phyloP scores from a whole-genome alignment of 2,888 invertebrate genomes.

The Cotesia congregata region DNA sequence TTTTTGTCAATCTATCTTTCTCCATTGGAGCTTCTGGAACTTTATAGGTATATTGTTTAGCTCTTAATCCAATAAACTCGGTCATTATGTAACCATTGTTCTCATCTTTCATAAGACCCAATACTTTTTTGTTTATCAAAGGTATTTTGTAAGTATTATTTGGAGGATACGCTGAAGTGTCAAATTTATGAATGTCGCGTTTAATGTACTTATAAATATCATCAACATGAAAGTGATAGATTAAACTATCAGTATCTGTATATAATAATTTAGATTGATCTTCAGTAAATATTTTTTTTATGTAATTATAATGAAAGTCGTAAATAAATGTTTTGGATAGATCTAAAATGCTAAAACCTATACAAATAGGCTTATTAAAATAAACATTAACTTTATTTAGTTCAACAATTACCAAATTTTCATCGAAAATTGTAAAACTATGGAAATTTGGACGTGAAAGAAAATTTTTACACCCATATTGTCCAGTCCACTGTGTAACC shows the following conservation, averaged over 20 bases:
- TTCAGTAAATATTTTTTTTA: slow-evolving; percentile 33
- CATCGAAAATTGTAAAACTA: slow-evolving; percentile 54
- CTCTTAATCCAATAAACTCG: slow-evolving; percentile 24
- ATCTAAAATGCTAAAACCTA: slow-evolving; percentile 43
- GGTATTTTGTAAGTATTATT: too few relatives aligned
- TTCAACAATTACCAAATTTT: slow-evolving; percentile 58
- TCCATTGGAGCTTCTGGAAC: neutral
- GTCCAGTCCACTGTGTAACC: too few relatives aligned
- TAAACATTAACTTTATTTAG: slow-evolving; percentile 39
- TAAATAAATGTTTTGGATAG: slow-evolving; percentile 43
- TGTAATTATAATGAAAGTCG: slow-evolving; percentile 48
- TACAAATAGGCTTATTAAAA: slow-evolving; percentile 47
- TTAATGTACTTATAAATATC: slow-evolving; percentile 22
- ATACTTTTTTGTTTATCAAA: too few relatives aligned
- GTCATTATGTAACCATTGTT: slow-evolving; percentile 32
- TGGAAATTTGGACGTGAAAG: slow-evolving; percentile 58
- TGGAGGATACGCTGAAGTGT: too few relatives aligned
- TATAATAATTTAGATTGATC: slow-evolving; percentile 8
- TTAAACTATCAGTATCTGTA: slow-evolving; percentile 30
- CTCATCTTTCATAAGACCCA: neutral
- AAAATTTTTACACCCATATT: slow-evolving; percentile 38
- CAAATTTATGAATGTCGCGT: too few relatives aligned
- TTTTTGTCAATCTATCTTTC: too few relatives aligned
- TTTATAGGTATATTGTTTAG: slow-evolving; percentile 23
- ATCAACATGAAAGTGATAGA: slow-evolving; percentile 19